phyloP scores from a whole-genome alignment of 2,797 vertebrate species.

The Pyrocephalus nanus region DNA sequence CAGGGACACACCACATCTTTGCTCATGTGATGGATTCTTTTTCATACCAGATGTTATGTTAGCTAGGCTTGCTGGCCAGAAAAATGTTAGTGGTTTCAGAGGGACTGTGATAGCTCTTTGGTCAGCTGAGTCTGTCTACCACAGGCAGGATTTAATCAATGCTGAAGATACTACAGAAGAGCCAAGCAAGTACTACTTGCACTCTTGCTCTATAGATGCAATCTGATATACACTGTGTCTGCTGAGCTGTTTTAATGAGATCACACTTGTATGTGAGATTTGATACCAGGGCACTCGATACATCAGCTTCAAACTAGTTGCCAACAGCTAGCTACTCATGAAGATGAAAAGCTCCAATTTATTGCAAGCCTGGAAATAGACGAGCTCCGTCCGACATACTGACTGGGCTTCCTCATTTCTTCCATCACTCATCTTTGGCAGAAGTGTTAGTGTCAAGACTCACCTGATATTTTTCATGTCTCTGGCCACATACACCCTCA shows the following conservation, averaged over 20 bases:
- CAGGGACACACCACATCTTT: neutral
- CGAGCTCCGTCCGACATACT: neutral
- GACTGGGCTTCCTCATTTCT: neutral
- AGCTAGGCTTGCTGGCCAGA: neutral
- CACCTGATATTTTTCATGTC: neutral
- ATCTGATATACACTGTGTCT: neutral
- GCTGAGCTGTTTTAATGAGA: neutral
- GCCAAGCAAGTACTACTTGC: neutral
- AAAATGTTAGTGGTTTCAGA: neutral
- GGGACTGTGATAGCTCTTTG: neutral
- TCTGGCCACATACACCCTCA: neutral
- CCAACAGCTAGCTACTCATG: neutral
- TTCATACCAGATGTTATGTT: neutral
- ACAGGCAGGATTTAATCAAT: neutral
- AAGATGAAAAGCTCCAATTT: neutral
- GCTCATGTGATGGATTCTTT: neutral
- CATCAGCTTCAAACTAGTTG: neutral
- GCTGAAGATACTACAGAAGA: neutral
- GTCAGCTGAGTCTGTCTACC: neutral
- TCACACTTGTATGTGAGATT: neutral
- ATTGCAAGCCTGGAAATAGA: neutral
- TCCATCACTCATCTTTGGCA: neutral
- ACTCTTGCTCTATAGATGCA: neutral
- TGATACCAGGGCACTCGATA: neutral
- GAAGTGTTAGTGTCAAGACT: neutral